These are phyloP conservation scores for Oegoconia quadripuncta DNA, from an alignment of 2,888 invertebrate species.

Conservation along the genomic window DNA sequence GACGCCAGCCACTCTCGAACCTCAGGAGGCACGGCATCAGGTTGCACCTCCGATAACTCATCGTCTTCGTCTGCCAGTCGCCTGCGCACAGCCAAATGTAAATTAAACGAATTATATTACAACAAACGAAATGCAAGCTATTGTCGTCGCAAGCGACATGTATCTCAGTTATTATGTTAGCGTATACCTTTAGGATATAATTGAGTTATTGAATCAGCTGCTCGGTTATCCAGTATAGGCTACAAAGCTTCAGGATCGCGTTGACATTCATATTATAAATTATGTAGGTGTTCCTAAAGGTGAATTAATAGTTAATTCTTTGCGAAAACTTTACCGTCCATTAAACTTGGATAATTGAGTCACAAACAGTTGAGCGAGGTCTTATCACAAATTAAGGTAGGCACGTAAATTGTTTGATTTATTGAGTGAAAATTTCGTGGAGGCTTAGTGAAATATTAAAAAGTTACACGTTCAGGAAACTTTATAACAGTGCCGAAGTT, in stretches of 20 bases:
- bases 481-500: too few relatives aligned
- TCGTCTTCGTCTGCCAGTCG: constrained; percentile 94
- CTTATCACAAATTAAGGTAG: background rate
- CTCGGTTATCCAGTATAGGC: background rate
- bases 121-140: too few relatives aligned
- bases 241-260: background rate
- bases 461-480: too few relatives aligned
- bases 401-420: background rate
- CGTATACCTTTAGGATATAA: too few relatives aligned
- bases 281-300: too few relatives aligned
- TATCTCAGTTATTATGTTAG: too few relatives aligned
- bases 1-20: constrained; percentile 98
- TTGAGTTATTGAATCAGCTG: too few relatives aligned
- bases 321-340: background rate
- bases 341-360: background rate
- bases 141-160: too few relatives aligned
- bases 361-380: background rate
- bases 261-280: background rate
- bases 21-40: constrained; percentile 97
- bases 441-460: background rate
- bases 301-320: background rate
- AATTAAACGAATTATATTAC: constrained; percentile 8
- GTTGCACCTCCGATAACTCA: constrained; percentile 96
- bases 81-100: constrained; percentile 67
- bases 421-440: background rate